Conservation (phyloP, 2,888 invertebrate genomes). For the Drosophila pseudotakahashii region DNA sequence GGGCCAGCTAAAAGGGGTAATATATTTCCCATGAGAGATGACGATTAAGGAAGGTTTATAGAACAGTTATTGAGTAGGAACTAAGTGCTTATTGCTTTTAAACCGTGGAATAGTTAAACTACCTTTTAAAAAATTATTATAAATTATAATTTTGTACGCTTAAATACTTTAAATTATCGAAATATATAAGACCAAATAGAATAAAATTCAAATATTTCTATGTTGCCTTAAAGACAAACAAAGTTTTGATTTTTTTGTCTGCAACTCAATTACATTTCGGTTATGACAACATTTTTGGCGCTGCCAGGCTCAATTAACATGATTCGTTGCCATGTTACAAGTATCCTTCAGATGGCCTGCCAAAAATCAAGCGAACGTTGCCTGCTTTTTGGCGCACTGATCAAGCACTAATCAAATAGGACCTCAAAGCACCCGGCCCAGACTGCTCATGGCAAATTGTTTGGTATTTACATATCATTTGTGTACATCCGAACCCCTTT, state of each 20-base stretch:
- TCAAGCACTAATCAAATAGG: slow-evolving; percentile 65
- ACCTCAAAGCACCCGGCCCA: slow-evolving; percentile 24
- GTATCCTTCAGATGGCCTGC: slow-evolving; percentile 18
- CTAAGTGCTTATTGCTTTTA: background rate
- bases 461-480: slow-evolving; percentile 76
- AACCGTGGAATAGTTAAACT: no score
- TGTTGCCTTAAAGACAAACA: background rate
- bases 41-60: slow-evolving; percentile 6
- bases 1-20: background rate
- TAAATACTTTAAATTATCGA: background rate
- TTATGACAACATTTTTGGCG: slow-evolving; percentile 19
- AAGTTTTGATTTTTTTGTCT: background rate
- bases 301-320: slow-evolving; percentile 23
- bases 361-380: slow-evolving; percentile 35
- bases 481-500: slow-evolving; percentile 20
- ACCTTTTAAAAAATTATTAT: no score
- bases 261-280: slow-evolving; percentile 11
- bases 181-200: background rate
- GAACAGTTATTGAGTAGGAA: slow-evolving; percentile 9
- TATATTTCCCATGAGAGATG: slow-evolving; percentile 6
- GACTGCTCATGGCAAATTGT: slow-evolving; percentile 59
- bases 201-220: background rate
- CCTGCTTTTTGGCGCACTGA: slow-evolving; percentile 61
- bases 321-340: slow-evolving; percentile 20
- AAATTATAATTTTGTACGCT: no score